Base-by-base conservation (phyloP, 2,113 vertebrate genomes). In the Gymnogyps californianus region DNA sequence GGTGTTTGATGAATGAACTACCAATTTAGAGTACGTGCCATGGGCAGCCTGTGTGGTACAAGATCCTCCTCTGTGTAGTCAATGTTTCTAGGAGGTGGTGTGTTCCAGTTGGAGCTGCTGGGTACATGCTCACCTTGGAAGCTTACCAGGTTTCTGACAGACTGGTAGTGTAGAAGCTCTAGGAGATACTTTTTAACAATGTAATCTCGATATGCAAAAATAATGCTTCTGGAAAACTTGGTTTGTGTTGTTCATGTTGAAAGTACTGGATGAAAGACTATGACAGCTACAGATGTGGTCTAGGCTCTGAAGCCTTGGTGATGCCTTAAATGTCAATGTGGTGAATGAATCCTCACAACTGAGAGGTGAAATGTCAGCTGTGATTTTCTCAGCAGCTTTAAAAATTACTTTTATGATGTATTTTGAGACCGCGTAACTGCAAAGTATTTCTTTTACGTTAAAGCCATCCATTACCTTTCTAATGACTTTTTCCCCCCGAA, bases 401-500 rank as follows among this genome's bases (percentile, higher is more conserved):
- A 88, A 78, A 29, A 42, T 85, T 59, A 59, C 36, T 86, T 92
- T 74, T 52, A 18, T 52, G 29, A 70, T 72, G 12, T 55, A 7
- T 42, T 92, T 89, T 82, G 47, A 90, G 32, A 71, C 18, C 6
- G 6, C 8, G 5, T 75, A 65, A 58, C 21, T 85, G 31, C 12
- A 11, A 67, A 80, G 11, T 74, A 29, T 61, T 85, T 94, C 1
- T 62, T 66, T 47, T 65, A 34, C 64, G 28, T 81, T 71, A 52
- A 66, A n/a, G 4, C 40, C 29, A 13, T 88, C 19, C 36, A 29
- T 62, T 61, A 88, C 51, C 36, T 25, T 84, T 96, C 40, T 96
- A 81, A 97, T 96, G 89, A 62, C 52, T 87, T 91, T 86, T 77
- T 34, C 28, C 54, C 61, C 66, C 67, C 40, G 34, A 96, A 96